Conservation (phyloP, 1,140 invertebrate genomes). For the Pseudomyrmex dendroicus region DNA sequence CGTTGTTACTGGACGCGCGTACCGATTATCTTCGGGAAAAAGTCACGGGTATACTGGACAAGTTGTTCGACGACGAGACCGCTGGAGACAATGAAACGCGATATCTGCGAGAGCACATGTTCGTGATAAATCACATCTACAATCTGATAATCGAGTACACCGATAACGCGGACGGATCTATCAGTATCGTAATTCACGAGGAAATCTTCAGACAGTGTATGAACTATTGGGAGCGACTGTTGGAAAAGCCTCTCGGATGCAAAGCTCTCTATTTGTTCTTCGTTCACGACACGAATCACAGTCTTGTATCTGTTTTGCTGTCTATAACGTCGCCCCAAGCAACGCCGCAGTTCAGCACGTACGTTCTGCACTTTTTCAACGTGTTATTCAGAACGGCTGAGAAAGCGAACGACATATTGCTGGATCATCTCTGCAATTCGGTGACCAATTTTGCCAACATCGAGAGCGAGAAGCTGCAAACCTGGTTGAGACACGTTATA, state of each 20-base stretch:
- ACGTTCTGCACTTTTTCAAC: slow-evolving; percentile 93
- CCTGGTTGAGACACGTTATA: slow-evolving; percentile 90
- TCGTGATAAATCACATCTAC: slow-evolving; percentile 89
- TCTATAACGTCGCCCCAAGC: slow-evolving; percentile 89
- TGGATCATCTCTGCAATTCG: slow-evolving; percentile 89
- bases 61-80: slow-evolving; percentile 85
- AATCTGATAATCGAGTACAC: slow-evolving; percentile 88
- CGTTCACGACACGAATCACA: slow-evolving; percentile 86
- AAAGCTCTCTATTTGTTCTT: slow-evolving; percentile 94
- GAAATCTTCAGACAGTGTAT: slow-evolving; percentile 89
- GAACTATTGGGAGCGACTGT: slow-evolving; percentile 93
- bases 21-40: slow-evolving; percentile 90
- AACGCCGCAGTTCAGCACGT: slow-evolving; percentile 90
- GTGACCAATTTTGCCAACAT: slow-evolving; percentile 89
- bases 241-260: slow-evolving; percentile 92
- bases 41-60: slow-evolving; percentile 86
- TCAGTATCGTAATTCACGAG: slow-evolving; percentile 87
- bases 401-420: slow-evolving; percentile 86
- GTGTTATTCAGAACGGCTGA: slow-evolving; percentile 90
- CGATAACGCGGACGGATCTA: slow-evolving; percentile 76
- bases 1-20: slow-evolving; percentile 90
- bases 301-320: slow-evolving; percentile 90
- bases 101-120: slow-evolving; percentile 87
- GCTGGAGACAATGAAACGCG: slow-evolving; percentile 87
- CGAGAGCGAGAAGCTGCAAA: slow-evolving; percentile 88